A percentile compares a stretch with the other conserved stretches of the same genome.
Evolutionary conservation across 2,888 invertebrate species (phyloP).

Genomic region (Pterobdella sp.): DNA sequence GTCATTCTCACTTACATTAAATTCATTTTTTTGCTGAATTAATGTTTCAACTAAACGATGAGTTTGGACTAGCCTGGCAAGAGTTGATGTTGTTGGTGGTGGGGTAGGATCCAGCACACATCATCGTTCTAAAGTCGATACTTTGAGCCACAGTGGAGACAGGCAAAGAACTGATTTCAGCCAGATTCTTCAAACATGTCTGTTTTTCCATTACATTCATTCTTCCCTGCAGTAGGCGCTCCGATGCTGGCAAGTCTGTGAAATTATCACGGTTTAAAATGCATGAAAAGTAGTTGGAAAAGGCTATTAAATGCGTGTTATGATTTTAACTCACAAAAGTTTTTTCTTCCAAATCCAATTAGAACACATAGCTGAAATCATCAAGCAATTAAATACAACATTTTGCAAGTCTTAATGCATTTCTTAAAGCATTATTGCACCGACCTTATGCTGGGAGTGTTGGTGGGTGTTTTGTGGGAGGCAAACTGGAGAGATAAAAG

Average conservation of each 20-base stretch:
- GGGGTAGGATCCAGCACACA: not conserved
- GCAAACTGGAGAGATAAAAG: not conserved
- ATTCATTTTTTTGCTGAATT: too few species aligned
- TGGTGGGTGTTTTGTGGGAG: not conserved
- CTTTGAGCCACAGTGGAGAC: not conserved
- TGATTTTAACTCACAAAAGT: not conserved
- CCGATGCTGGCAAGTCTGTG: not conserved
- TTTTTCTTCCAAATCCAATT: not conserved
- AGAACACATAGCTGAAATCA: not conserved
- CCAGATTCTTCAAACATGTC: not conserved
- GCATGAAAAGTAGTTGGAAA: not conserved
- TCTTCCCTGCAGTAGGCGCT: conserved; percentile 13
- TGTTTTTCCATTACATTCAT: conserved; percentile 17
- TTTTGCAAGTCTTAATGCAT: too few species aligned
- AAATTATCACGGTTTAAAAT: not conserved
- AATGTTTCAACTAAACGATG: too few species aligned
- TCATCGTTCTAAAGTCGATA: not conserved
- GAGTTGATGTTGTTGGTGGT: not conserved
- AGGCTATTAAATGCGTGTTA: not conserved
- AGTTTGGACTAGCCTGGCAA: conserved; percentile 12
- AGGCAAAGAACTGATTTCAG: not conserved
- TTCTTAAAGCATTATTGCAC: too few species aligned
- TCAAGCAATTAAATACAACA: too few species aligned
- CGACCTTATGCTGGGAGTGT: not conserved
- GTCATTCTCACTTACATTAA: too few species aligned